A percentile compares a stretch with the other conserved stretches of the same genome.
Conservation (phyloP, 37 sponge, comb jelly and placozoan genomes). For the Halichondria panicea region DNA sequence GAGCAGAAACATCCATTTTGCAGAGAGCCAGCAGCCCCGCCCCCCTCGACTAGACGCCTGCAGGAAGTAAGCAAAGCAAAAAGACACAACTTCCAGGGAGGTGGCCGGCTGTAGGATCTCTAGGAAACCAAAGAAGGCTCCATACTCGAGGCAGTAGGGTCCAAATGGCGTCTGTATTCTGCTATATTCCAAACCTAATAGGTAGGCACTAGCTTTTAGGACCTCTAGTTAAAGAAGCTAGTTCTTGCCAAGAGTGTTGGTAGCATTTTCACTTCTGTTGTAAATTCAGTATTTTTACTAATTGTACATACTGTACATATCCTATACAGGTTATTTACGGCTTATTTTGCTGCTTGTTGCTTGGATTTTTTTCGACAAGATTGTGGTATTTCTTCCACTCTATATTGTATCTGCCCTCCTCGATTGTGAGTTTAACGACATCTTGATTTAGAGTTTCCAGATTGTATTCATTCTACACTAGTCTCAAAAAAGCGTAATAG, state of each 20-base stretch:
- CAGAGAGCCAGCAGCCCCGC: too few species aligned
- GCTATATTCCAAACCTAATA: slow-evolving; percentile 74
- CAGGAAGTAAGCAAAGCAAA: too few species aligned
- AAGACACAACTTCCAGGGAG: too few species aligned
- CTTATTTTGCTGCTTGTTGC: slow-evolving; percentile 37
- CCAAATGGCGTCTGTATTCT: too few species aligned
- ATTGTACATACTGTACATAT: too few species aligned
- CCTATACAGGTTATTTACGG: slow-evolving; percentile 59
- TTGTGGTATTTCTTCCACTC: slow-evolving; percentile 31
- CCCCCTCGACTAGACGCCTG: too few species aligned
- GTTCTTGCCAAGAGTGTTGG: background rate
- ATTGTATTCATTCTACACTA: background rate
- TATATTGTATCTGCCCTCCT: slow-evolving; percentile 41
- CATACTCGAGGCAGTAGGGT: too few species aligned
- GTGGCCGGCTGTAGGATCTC: too few species aligned
- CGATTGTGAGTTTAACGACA: slow-evolving; percentile 50
- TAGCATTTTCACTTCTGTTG: too few species aligned
- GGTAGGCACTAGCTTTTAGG: slow-evolving; percentile 65
- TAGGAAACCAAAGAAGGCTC: too few species aligned
- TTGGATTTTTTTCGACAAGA: slow-evolving; percentile 51
- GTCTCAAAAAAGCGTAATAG: background rate
- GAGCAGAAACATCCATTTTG: too few species aligned
- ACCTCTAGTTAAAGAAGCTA: background rate
- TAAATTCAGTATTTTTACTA: too few species aligned
- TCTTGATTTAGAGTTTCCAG: background rate